A percentile compares a stretch with the other conserved stretches of the same genome.
phyloP scores from a whole-genome alignment of 2,888 invertebrate species.

The Ferrisia virgata region DNA sequence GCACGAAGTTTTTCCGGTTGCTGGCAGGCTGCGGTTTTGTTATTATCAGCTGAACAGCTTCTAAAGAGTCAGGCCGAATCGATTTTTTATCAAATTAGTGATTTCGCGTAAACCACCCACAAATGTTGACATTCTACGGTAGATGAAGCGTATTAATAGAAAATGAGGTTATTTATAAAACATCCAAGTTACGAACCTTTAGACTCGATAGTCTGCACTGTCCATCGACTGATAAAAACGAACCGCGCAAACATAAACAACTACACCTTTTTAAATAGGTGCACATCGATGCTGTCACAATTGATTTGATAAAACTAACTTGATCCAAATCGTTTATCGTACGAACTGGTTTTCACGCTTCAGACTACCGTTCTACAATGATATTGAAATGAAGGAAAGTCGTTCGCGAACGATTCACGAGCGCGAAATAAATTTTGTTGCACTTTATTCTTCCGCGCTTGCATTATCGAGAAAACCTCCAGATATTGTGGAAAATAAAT shows the following conservation, averaged over 20 bases:
- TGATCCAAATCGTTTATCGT: not conserved
- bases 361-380: not conserved
- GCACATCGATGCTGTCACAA: constrained; percentile 16
- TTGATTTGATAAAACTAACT: constrained; percentile 10
- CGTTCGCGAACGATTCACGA: constrained; percentile 13
- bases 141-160: constrained; percentile 5
- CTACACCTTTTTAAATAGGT: constrained; percentile 11
- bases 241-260: not conserved
- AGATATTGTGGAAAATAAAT: not conserved
- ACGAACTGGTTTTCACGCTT: constrained; percentile 22
- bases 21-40: not conserved
- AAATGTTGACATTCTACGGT: constrained; percentile 16
- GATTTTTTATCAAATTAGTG: not conserved
- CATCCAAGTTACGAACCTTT: not conserved
- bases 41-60: not conserved
- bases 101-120: not conserved
- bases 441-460: constrained; percentile 18
- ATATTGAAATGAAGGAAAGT: constrained; percentile 11
- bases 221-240: constrained; percentile 2
- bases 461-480: constrained; percentile 23
- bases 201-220: not conserved
- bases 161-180: constrained; percentile 7
- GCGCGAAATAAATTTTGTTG: not conserved
- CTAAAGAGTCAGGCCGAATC: not conserved
- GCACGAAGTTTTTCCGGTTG: not conserved